Conservation (phyloP, 2,797 vertebrate species). For the Leuciscus waleckii region DNA sequence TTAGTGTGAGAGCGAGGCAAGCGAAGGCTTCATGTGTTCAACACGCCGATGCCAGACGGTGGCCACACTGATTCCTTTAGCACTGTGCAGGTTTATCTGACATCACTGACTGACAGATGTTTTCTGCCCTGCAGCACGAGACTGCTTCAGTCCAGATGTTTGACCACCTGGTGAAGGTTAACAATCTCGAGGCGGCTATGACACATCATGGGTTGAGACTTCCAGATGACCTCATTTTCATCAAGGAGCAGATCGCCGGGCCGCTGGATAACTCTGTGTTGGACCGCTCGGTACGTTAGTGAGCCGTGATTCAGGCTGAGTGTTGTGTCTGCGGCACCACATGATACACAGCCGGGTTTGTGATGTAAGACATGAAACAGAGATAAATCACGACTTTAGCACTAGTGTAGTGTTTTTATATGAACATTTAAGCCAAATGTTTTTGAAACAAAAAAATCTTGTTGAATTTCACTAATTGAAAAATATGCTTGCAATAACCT, state of each 20-base stretch:
- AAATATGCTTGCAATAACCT: too few species aligned
- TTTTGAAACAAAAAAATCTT: too few species aligned
- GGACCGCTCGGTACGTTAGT: slow-evolving; percentile 39
- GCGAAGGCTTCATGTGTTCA: neutral
- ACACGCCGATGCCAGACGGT: too few species aligned
- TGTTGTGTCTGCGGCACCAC: too few species aligned
- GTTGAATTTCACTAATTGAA: too few species aligned
- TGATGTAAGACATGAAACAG: too few species aligned
- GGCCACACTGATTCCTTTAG: too few species aligned
- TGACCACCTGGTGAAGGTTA: slow-evolving; percentile 86
- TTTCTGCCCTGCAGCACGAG: slow-evolving; percentile 81
- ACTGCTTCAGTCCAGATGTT: slow-evolving; percentile 90
- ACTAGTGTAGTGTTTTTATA: too few species aligned
- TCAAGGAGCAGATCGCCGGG: slow-evolving; percentile 92
- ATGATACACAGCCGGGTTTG: too few species aligned
- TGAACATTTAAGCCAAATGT: too few species aligned
- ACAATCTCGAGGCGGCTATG: slow-evolving; percentile 81
- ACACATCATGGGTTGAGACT: slow-evolving; percentile 79
- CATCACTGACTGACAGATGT: neutral
- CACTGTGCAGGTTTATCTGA: too few species aligned
- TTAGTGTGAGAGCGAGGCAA: neutral
- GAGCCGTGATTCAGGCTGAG: slow-evolving; percentile 41
- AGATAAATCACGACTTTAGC: too few species aligned
- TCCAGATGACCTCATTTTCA: slow-evolving; percentile 88
- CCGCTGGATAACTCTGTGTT: slow-evolving; percentile 64